phyloP scores from a whole-genome alignment of 2,113 vertebrate species.

The Oplegnathus fasciatus region DNA sequence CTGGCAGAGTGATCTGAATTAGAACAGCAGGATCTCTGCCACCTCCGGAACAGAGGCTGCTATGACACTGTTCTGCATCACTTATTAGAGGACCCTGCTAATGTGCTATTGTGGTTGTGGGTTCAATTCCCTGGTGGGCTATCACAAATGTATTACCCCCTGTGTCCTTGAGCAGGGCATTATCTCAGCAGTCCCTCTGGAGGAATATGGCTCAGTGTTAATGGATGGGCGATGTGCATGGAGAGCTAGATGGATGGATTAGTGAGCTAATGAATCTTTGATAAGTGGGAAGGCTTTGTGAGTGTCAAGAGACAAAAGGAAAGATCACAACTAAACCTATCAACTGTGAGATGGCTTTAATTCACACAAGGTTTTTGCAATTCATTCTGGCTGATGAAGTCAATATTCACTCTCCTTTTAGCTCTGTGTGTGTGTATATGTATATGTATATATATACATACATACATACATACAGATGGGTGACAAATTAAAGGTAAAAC shows the following conservation, averaged over 20 bases:
- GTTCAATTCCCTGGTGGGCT: slow-evolving; percentile 77
- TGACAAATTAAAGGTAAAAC: too few relatives aligned
- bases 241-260: slow-evolving; percentile 77
- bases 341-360: slow-evolving; percentile 57
- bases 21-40: slow-evolving; percentile 57
- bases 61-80: slow-evolving; percentile 62
- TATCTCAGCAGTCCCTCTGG: slow-evolving; percentile 68
- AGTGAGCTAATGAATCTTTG: slow-evolving; percentile 81
- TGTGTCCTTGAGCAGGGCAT: slow-evolving; percentile 81
- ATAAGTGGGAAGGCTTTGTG: slow-evolving; percentile 75
- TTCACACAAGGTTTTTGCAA: slow-evolving; percentile 7
- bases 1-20: slow-evolving; percentile 55
- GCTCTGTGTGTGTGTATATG: too few relatives aligned
- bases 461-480: too few relatives aligned
- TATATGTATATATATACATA: too few relatives aligned
- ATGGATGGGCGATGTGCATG: slow-evolving; percentile 71
- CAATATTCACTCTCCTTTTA: not conserved
- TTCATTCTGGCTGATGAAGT: not conserved
- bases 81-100: slow-evolving; percentile 62
- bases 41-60: slow-evolving; percentile 50
- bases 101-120: slow-evolving; percentile 75
- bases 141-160: slow-evolving; percentile 70
- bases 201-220: slow-evolving; percentile 67
- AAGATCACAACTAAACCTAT: slow-evolving; percentile 66
- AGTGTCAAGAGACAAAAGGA: slow-evolving; percentile 67